Conservation (phyloP, 2,797 vertebrate species). For the Cossypha caffra region DNA sequence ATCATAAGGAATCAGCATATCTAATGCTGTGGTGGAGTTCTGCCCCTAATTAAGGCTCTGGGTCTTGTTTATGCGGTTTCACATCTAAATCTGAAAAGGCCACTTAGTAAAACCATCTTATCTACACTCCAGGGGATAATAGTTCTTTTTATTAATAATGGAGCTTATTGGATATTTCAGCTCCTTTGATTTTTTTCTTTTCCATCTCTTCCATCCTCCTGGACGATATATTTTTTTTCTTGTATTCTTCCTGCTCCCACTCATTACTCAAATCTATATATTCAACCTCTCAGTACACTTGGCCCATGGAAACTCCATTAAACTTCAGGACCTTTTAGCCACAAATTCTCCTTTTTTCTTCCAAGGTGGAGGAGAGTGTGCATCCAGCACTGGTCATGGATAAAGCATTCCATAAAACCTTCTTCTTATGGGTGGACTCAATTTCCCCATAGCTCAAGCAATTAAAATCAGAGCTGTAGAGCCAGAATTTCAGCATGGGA, state of each 20-base stretch:
- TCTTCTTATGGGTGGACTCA: not conserved
- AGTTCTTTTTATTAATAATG: slow-evolving; percentile 40
- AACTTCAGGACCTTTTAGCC: not conserved
- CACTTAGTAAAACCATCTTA: slow-evolving; percentile 26
- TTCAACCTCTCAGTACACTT: not conserved
- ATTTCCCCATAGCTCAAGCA: not conserved
- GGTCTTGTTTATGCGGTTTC: not conserved
- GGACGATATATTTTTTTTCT: not conserved
- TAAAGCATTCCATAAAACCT: not conserved
- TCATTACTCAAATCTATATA: not conserved
- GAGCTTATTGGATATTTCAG: slow-evolving; percentile 3
- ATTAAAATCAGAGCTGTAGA: not conserved
- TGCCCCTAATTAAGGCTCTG: not conserved
- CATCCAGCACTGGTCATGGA: not conserved
- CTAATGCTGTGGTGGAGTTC: not conserved
- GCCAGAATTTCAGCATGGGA: not conserved
- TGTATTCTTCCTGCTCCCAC: not conserved
- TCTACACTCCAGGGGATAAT: not conserved
- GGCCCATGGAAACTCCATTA: not conserved
- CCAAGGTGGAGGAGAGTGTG: not conserved
- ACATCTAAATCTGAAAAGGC: slow-evolving; percentile 8
- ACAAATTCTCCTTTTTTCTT: not conserved
- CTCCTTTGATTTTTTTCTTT: not conserved
- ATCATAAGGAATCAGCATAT: not conserved
- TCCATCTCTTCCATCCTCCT: not conserved